A percentile compares a stretch with the other conserved stretches of the same genome.
phyloP scores from a whole-genome alignment of 2,113 vertebrate species.

The Cynopterus brachyotis region DNA sequence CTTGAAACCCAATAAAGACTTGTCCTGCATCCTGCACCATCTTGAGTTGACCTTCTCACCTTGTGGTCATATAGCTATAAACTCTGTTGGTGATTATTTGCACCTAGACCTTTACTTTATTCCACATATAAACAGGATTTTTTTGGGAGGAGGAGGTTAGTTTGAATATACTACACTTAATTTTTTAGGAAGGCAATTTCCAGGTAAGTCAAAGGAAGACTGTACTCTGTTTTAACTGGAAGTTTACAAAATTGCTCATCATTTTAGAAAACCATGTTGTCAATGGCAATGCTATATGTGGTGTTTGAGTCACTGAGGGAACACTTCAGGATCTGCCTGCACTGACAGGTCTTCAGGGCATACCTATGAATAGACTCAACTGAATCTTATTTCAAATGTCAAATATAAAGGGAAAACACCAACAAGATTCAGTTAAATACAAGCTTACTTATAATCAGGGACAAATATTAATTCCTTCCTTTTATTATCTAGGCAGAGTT shows the following conservation, averaged over 20 bases:
- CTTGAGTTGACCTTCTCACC: neutral
- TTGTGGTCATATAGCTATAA: accelerated
- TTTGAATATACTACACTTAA: neutral
- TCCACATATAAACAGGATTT: neutral
- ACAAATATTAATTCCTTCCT: neutral
- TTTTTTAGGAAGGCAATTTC: neutral
- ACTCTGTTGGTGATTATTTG: neutral
- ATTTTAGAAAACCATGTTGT: neutral
- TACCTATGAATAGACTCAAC: neutral
- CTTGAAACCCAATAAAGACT: neutral
- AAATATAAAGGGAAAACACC: neutral
- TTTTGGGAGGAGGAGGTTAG: too few relatives aligned
- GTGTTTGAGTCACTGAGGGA: neutral
- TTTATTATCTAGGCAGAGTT: neutral
- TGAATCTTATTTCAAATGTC: neutral
- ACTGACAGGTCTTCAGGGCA: neutral
- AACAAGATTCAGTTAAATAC: neutral
- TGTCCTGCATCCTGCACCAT: neutral
- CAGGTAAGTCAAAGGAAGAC: neutral
- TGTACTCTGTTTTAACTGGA: neutral
- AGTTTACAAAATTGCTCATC: neutral
- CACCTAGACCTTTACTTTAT: neutral
- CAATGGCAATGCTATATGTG: neutral
- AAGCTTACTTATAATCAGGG: neutral
- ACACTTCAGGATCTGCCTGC: neutral